A percentile compares a stretch with the other conserved stretches of the same genome.
phyloP scores from a whole-genome alignment of 2,113 vertebrate species.

The Cromileptes altivelis region DNA sequence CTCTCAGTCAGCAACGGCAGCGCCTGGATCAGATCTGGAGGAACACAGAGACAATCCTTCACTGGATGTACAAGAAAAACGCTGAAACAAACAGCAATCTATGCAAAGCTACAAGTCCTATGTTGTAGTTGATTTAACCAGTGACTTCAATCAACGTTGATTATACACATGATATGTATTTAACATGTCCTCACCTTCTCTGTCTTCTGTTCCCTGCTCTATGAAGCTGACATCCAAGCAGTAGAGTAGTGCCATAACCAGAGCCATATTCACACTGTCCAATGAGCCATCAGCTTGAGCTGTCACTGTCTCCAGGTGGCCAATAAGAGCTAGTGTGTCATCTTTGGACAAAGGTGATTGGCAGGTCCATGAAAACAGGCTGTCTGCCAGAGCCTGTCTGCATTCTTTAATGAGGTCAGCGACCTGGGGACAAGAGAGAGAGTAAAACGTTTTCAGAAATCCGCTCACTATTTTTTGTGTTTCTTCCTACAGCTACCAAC shows the following conservation, averaged over 20 bases:
- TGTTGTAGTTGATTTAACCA: neutral
- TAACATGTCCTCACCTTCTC: slow-evolving; percentile 87
- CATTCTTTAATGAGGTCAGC: slow-evolving; percentile 95
- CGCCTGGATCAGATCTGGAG: slow-evolving; percentile 91
- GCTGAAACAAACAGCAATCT: neutral
- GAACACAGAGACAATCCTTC: neutral
- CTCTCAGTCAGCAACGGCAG: slow-evolving; percentile 92
- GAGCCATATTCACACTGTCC: slow-evolving; percentile 91
- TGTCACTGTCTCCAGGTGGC: slow-evolving; percentile 92
- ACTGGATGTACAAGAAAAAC: neutral
- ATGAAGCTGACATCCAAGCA: slow-evolving; percentile 96
- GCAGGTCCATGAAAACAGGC: slow-evolving; percentile 97
- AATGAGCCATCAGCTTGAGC: slow-evolving; percentile 93
- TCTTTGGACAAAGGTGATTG: slow-evolving; percentile 95
- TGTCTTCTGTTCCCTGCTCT: slow-evolving; percentile 93
- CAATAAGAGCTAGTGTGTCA: slow-evolving; percentile 93
- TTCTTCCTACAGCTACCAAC: neutral
- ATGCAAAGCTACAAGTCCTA: neutral
- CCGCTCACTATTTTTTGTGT: neutral
- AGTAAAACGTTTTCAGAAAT: neutral
- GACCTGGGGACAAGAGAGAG: slow-evolving; percentile 83
- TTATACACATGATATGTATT: neutral
- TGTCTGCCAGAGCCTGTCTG: slow-evolving; percentile 92
- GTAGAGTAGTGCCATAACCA: slow-evolving; percentile 97
- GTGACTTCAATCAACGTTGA: neutral